Base-by-base conservation (phyloP, 2,888 invertebrate genomes). In the Agonum fuliginosum region DNA sequence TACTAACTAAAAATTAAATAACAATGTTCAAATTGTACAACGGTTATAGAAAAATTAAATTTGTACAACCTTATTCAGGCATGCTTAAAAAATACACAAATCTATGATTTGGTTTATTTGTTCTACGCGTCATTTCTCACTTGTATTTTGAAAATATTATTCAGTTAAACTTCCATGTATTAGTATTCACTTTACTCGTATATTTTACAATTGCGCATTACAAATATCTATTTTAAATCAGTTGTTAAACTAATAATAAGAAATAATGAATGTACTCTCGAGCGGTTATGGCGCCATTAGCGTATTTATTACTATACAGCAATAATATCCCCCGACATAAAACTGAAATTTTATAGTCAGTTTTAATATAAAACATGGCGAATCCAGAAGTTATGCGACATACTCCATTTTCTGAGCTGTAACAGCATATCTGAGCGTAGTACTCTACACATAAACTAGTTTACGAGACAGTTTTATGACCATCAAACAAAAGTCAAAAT, bases 331-430 rank as follows among this genome's bases (percentile, higher is more conserved):
- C 24, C 3, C 8, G 54, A 24, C 24, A 54, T 54, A 54, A 54
- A 54, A 54, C 54, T 24, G 54, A 22, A 54, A 54, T 62, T 62
- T 62, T 62, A 62, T 30, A 10, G 30, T n/a, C 58, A 62, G 58
- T 62, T 62, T 62, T 62, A 62, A 62, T 62, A 62, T 62, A 62
- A 62, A 62, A 34, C 58, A 62, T 62, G 58, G 58, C 58, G 30
- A 62, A 62, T 62, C 58, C 17, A 62, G 58, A 6, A 62, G 58
- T 27, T 30, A 17, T 30, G 27, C 58, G 34, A 27, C 30, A 27
- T 10, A 62, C 30, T 30, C 58, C 27, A 54, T 20, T 54, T 46
- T 54, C 54, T 54, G 54, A 54, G 17, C 46, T 46, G 46, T 17
- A 12, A 46, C 17, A 46, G 54, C 54, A 62, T 30, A 62, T 62